Base-by-base conservation (phyloP, 2,888 invertebrate species). In the Athrips mouffetella region DNA sequence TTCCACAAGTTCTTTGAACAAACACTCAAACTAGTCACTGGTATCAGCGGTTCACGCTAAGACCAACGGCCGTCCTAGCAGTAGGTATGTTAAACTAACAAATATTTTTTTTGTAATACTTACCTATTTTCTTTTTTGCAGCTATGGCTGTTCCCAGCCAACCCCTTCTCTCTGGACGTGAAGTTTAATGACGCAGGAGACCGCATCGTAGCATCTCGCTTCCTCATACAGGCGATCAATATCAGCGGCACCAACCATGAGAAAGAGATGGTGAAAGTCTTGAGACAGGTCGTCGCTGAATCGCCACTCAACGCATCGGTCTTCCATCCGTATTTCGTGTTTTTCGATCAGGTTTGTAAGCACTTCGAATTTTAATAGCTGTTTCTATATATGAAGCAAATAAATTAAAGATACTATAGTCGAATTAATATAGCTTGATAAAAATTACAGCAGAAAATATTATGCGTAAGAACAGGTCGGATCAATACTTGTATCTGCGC, bases 251-350 rank as follows among this genome's bases (percentile, higher is more conserved):
- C 96, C 0, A 96, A 96, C 73, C 94, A 95, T 63, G 97, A 97
- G 70, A 96, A 96, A 67, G 95, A 95, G 70, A 96, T 97, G 96
- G 96, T 97, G 6, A 91, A 92, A 63, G 94, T 93, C 45, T 80
- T 97, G 10, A 89, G 97, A 56, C 76, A 91, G 54, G 92, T 97
- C 11, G 95, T 96, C 57, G 82, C 90, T 8, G 91, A 94, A 27
- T 95, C 96, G 0, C 90, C 93, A 2, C 76, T 97, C 8, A 97
- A 97, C 68, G 96, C 94, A 46, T 96, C 95, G 18, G 96, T 98
- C 2, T 98, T 97, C 74, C 97, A 98, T 88, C 97, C 98, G 0
- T 97, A 97, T 74, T 98, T 98, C 73, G 96, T 98, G 10, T 98
- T 96, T 85, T 98, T 98, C 70, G 98, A 98, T 82, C 94, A 94